Base-by-base conservation (phyloP, 2,888 invertebrate species). In the Ennomos quercinarius region DNA sequence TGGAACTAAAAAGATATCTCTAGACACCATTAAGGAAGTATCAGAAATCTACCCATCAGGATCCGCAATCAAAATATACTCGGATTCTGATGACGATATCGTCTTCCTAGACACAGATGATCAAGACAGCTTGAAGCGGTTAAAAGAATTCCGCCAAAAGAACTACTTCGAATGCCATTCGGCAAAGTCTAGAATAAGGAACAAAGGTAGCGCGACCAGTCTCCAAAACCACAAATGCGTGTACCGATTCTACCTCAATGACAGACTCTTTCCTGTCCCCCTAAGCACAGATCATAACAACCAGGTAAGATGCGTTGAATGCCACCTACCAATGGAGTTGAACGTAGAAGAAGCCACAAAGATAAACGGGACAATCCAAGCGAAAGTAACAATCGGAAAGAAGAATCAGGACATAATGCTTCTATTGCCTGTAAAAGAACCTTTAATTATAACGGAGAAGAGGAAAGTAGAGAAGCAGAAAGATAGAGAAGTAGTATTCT, bases 131-230 rank as follows among this genome's bases (percentile, higher is more conserved):
- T 41, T 68, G n/a, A 57, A 67, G 0, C 71, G 81, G 0, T 51
- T 92, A n/a, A 89, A 86, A 61, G 84, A 90, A 66, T 95, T 94
- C 66, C 86, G 95, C 10, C 81, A 89, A 1, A 83, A 93, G 8
- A 93, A 95, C 70, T 95, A 93, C 70, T 95, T 94, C 60, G 94
- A 95, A 66, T 94, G 94, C n/a, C 94, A 94, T 71, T 94, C 94
- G 0, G 89, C 90, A 1, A 86, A 78, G 73, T 84, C 84, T 9
- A 82, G 87, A 55, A 68, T 88, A 0, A 77, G 78, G 13, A 72
- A 56, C 5, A 81, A 72, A 49, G 74, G 72, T 0, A 84, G 78
- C 27, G 80, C 64, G 1, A 81, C 77, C 0, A 78, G 67, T 47
- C 61, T 86, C 9, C 75, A 71, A 2, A 74, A 88, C 10, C 94